phyloP scores from a whole-genome alignment of 2,797 vertebrate species.

The Diglossa cyanea region DNA sequence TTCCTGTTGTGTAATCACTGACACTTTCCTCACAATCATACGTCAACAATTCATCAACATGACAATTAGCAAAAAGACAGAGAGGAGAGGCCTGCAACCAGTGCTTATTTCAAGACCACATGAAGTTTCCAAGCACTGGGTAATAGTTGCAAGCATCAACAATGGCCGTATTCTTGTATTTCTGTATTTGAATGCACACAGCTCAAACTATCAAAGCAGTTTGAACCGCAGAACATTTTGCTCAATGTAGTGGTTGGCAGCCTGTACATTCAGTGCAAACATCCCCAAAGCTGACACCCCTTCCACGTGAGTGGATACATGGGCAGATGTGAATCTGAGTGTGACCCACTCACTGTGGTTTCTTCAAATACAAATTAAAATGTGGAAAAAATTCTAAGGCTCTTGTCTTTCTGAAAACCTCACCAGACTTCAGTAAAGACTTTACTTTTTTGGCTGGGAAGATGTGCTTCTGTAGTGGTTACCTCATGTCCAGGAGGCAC shows the following conservation, averaged over 20 bases:
- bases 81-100: neutral
- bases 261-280: neutral
- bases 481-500: too few relatives aligned
- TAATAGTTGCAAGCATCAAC: neutral
- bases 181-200: neutral
- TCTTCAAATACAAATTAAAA: neutral
- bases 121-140: neutral
- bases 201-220: neutral
- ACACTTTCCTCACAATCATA: neutral
- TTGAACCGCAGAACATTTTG: neutral
- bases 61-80: neutral
- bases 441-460: neutral
- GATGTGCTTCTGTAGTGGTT: neutral
- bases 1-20: neutral
- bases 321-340: neutral
- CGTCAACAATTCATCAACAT: neutral
- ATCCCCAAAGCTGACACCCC: neutral
- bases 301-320: rapidly evolving
- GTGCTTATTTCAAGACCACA: neutral
- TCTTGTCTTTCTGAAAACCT: neutral
- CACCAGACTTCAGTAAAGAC: neutral
- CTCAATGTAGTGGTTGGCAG: neutral
- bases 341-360: neutral
- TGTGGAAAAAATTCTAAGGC: neutral
- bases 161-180: neutral